Conservation (phyloP, 1,140 invertebrate species). For the Eumeta japonica region DNA sequence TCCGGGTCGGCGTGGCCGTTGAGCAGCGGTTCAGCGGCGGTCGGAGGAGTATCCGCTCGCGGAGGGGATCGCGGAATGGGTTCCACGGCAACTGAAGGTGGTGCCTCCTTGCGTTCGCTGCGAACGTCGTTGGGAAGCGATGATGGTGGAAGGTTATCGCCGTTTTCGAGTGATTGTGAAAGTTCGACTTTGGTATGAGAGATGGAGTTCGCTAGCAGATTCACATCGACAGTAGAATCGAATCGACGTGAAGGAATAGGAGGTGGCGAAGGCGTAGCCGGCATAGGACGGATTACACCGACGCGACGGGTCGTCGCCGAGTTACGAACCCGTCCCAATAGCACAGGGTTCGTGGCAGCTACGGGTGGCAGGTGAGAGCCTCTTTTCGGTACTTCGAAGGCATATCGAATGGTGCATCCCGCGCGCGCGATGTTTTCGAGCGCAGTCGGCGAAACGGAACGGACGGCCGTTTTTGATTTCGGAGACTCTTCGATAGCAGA, state of each 20-base stretch:
- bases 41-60: not conserved
- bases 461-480: constrained; percentile 14
- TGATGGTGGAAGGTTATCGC: not conserved
- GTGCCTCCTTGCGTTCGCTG: constrained; percentile 24
- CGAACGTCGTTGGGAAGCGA: constrained; percentile 10
- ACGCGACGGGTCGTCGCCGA: constrained; percentile 53
- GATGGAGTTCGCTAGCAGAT: too few species aligned
- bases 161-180: too few species aligned
- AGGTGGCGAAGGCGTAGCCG: constrained; percentile 37
- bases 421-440: constrained; percentile 69
- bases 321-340: constrained; percentile 28
- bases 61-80: constrained; percentile 26
- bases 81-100: constrained; percentile 33
- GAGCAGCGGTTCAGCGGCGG: not conserved
- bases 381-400: constrained; percentile 50
- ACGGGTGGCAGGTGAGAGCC: constrained; percentile 60
- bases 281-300: constrained; percentile 62
- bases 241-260: constrained; percentile 12
- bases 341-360: constrained; percentile 32
- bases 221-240: constrained; percentile 15
- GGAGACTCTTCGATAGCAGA: constrained; percentile 22
- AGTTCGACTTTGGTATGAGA: too few species aligned
- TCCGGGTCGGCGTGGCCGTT: not conserved
- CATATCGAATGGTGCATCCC: constrained; percentile 62
- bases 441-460: constrained; percentile 58